Evolutionary conservation across 2,113 vertebrate genomes (phyloP).

Genomic region (Colius striatus): DNA sequence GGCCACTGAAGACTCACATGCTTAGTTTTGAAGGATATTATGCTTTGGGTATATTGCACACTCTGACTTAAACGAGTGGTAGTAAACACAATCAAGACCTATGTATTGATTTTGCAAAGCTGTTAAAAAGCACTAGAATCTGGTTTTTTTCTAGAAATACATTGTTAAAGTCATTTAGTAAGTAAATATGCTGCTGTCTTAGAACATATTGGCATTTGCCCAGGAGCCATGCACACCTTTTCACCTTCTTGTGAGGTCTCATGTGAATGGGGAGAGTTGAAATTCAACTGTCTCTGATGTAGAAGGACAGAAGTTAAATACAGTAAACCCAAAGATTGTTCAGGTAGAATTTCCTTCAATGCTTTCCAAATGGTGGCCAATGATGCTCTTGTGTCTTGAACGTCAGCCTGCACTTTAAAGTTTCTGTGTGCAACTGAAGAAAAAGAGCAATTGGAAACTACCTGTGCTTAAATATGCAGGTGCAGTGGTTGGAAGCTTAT

Average conservation of each 20-base stretch:
- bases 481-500: neutral
- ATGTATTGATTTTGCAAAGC: constrained; percentile 46
- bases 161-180: constrained; percentile 11
- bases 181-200: neutral
- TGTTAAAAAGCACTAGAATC: constrained; percentile 11
- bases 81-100: constrained; percentile 36
- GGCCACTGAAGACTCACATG: constrained; percentile 40
- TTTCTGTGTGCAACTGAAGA: neutral
- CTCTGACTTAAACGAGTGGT: constrained; percentile 30
- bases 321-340: neutral
- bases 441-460: neutral
- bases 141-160: constrained; percentile 19
- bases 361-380: neutral
- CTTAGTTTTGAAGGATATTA: constrained; percentile 66
- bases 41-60: constrained; percentile 32
- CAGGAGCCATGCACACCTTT: neutral
- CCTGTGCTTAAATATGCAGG: neutral
- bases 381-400: neutral
- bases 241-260: neutral
- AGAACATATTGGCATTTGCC: neutral
- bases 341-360: neutral
- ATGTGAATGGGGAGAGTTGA: neutral
- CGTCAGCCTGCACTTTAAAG: neutral
- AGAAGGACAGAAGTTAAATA: neutral
- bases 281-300: neutral